phyloP scores from a whole-genome alignment of 2,113 vertebrate species.

The Lampris megalopsis region DNA sequence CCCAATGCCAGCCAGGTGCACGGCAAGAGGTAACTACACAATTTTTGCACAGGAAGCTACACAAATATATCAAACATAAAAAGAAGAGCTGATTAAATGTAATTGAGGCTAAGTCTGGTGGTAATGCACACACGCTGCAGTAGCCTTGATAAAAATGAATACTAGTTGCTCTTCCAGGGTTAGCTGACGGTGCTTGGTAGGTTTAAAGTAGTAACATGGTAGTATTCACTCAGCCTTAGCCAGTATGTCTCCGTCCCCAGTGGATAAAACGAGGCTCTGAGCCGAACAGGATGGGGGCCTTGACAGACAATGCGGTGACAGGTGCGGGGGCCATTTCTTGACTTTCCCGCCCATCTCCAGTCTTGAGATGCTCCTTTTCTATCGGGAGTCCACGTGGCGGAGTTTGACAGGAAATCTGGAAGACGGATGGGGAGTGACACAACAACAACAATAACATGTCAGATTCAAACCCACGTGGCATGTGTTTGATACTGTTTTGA shows the following conservation, averaged over 20 bases:
- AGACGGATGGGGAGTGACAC: not conserved
- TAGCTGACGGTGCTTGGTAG: conserved; percentile 18
- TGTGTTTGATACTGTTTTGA: not conserved
- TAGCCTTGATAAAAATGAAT: not conserved
- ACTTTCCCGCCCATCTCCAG: conserved; percentile 7
- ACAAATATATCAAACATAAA: not conserved
- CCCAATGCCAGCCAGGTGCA: not conserved
- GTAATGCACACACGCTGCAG: not conserved
- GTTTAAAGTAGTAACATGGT: conserved; percentile 43
- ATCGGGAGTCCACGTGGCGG: not conserved
- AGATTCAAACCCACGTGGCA: not conserved
- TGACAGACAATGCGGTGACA: conserved; percentile 39
- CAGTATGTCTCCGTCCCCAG: conserved; percentile 34
- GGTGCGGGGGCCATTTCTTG: conserved; percentile 21
- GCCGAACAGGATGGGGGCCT: conserved; percentile 45
- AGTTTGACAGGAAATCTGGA: not conserved
- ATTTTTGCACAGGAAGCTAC: not conserved
- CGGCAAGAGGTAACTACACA: not conserved
- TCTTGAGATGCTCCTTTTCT: not conserved
- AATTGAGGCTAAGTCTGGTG: not conserved
- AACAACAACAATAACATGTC: not conserved
- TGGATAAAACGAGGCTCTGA: conserved; percentile 53
- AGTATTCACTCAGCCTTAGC: conserved; percentile 23
- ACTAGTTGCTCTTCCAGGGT: not conserved
- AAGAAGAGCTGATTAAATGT: not conserved